phyloP scores from a whole-genome alignment of 1,140 invertebrate species.

The Eufriesea mexicana region DNA sequence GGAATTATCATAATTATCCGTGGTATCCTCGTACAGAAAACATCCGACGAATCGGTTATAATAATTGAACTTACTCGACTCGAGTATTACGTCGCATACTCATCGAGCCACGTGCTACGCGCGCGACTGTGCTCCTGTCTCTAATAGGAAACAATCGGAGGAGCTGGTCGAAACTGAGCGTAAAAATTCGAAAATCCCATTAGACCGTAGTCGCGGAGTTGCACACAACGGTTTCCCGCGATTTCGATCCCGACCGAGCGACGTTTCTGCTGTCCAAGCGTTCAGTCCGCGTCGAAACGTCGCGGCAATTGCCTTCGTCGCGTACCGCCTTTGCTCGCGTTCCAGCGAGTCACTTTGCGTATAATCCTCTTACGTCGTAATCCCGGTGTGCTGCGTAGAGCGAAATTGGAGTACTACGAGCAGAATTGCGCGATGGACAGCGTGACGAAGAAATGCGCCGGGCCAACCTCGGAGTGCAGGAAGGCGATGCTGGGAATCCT shows the following conservation, averaged over 20 bases:
- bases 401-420: slow-evolving; percentile 92
- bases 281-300: too few relatives aligned
- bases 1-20: neutral
- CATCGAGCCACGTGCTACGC: too few relatives aligned
- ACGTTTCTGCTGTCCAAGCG: too few relatives aligned
- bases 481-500: slow-evolving; percentile 92
- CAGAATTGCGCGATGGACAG: slow-evolving; percentile 95
- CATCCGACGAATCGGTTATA: neutral
- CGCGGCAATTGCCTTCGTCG: too few relatives aligned
- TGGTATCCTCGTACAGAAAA: neutral
- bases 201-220: neutral
- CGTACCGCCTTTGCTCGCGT: too few relatives aligned
- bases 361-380: neutral
- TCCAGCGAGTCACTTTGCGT: too few relatives aligned
- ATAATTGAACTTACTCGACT: neutral
- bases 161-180: neutral
- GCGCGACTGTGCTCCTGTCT: neutral
- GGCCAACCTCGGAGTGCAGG: slow-evolving; percentile 89
- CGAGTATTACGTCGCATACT: too few relatives aligned
- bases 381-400: slow-evolving; percentile 81
- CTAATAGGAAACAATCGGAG: too few relatives aligned
- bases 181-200: neutral
- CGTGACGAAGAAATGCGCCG: slow-evolving; percentile 94
- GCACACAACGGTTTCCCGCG: neutral
- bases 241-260: neutral